Conservation (phyloP, 2,888 invertebrate species). For the Glaucopsyche alexis region DNA sequence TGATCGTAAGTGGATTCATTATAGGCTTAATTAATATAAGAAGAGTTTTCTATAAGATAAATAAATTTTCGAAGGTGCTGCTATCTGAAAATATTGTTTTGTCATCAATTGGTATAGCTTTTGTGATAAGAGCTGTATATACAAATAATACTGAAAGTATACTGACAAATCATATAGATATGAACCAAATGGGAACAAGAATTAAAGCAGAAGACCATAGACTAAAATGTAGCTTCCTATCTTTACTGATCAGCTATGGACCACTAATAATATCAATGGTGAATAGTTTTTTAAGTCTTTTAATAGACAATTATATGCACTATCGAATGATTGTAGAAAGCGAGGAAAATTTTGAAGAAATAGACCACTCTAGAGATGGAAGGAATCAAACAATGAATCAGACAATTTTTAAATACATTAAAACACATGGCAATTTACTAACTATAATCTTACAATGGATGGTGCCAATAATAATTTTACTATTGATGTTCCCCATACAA, state of each 20-base stretch:
- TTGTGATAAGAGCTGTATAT: slow-evolving; percentile 54
- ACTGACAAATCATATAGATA: slow-evolving; percentile 49
- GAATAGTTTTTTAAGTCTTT: slow-evolving; percentile 65
- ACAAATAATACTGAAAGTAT: slow-evolving; percentile 51
- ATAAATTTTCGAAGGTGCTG: slow-evolving; percentile 54
- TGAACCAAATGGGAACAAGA: slow-evolving; percentile 46
- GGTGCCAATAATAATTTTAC: slow-evolving; percentile 56
- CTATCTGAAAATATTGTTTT: slow-evolving; percentile 68
- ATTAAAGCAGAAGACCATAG: slow-evolving; percentile 39
- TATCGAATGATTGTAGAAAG: slow-evolving; percentile 58
- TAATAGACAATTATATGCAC: slow-evolving; percentile 71
- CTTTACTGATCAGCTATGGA: slow-evolving; percentile 61
- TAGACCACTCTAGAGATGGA: slow-evolving; percentile 39
- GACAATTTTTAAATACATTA: slow-evolving; percentile 47
- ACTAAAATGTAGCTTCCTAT: slow-evolving; percentile 52
- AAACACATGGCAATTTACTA: slow-evolving; percentile 58
- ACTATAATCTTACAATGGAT: slow-evolving; percentile 64
- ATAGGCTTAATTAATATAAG: slow-evolving; percentile 62
- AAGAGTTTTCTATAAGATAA: slow-evolving; percentile 52
- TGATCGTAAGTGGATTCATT: slow-evolving; percentile 60
- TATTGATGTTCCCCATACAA: slow-evolving; percentile 64
- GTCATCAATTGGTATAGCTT: slow-evolving; percentile 64
- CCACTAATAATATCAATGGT: slow-evolving; percentile 65
- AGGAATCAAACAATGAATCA: slow-evolving; percentile 39
- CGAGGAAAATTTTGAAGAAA: slow-evolving; percentile 52